Base-by-base conservation (phyloP, 64 coral and sea anemone genomes). In the Acropora tenuis region DNA sequence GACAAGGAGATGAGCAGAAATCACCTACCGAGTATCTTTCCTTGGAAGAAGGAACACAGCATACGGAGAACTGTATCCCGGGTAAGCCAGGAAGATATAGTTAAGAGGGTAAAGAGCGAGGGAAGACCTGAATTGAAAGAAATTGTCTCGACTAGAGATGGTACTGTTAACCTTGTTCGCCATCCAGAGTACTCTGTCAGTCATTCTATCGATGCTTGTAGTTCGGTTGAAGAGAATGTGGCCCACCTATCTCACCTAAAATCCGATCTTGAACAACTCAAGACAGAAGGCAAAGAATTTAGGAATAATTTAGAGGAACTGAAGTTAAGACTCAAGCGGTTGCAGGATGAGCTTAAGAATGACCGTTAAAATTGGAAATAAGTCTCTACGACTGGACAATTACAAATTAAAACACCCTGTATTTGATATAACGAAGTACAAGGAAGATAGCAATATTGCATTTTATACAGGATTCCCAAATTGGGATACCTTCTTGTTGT, bases 21-120 rank as follows among this genome's bases (percentile, higher is more conserved):
- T 5, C 78, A 94, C 15, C 63, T 94, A n/a, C 92, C 92, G 18
- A 86, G 60, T 19, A 94, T 89, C 12, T 84, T 94, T 53, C 87
- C 92, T 50, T 84, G 87, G 86, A 89, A 17, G 30, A 45, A 67
- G 5, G 53, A 93, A 19, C 45, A 81, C 41, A 50, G 43, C 18
- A 18, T 88, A 58, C 79, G 65, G 41, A 88, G 2, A 67, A 16
- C 63, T 18, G 11, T 67, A 18, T 67, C 57, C 18, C 8, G 75
- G 73, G 42, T 48, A 67, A 5, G 15, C 58, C 42, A 44, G 8
- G 58, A 78, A 16, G 16, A 88, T 15, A 59, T 1, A 44, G 18
- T 74, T 53, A 74, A 30, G 3, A 50, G n/a, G 8, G 30, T 50
- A 88, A 88, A 74, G 49, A 89, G 16, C 50, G 50, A 55, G 9